phyloP scores from a whole-genome alignment of 2,113 vertebrate species.

The Riparia riparia region DNA sequence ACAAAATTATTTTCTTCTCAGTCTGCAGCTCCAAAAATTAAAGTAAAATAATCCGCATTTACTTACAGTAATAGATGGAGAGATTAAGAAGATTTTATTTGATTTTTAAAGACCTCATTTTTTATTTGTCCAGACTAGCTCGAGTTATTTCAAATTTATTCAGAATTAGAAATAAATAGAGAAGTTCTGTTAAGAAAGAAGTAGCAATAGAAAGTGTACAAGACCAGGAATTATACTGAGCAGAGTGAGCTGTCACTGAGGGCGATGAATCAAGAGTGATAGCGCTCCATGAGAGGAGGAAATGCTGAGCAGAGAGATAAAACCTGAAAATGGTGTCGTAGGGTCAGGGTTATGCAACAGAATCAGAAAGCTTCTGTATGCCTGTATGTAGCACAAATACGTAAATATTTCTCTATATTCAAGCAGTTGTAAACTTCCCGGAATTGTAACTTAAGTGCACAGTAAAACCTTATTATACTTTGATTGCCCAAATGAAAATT shows the following conservation, averaged over 20 bases:
- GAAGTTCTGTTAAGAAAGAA: conserved; percentile 11
- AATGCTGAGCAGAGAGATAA: conserved; percentile 22
- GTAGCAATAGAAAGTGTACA: background rate
- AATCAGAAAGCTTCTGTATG: background rate
- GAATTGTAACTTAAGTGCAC: background rate
- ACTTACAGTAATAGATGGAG: background rate
- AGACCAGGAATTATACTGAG: background rate
- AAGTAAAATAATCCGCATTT: conserved; percentile 23
- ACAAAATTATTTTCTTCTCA: background rate
- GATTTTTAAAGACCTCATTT: background rate
- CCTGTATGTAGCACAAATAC: background rate
- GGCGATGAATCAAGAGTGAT: background rate
- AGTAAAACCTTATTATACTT: background rate
- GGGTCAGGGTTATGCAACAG: conserved; percentile 17
- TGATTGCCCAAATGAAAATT: background rate
- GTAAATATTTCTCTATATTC: background rate
- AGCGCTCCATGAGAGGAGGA: background rate
- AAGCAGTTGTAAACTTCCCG: background rate
- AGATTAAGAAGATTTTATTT: background rate
- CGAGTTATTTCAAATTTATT: background rate
- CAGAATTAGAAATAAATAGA: background rate
- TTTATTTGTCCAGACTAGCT: conserved; percentile 4
- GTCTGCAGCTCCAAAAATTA: background rate
- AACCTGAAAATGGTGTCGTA: conserved; percentile 5
- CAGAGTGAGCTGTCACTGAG: background rate